Evolutionary conservation across 2,888 invertebrate genomes (phyloP).

Genomic region (Frankliniella fusca): DNA sequence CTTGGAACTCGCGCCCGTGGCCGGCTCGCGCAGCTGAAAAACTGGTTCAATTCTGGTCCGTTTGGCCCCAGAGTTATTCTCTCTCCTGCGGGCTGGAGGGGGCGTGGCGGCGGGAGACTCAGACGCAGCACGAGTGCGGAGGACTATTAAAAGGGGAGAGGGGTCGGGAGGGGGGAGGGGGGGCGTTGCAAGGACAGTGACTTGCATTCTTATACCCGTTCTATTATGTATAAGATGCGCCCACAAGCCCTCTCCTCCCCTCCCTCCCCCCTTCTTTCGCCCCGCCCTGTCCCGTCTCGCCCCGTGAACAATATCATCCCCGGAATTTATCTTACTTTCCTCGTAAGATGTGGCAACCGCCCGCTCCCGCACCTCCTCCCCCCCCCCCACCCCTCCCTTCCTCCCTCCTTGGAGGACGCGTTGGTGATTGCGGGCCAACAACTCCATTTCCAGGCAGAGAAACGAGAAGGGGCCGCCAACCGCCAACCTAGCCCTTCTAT

Average conservation of each 20-base stretch:
- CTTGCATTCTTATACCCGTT: conserved; percentile 17
- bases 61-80: too few species aligned
- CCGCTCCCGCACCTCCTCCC: too few species aligned
- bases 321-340: neutral
- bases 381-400: too few species aligned
- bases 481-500: too few species aligned
- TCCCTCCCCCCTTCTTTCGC: too few species aligned
- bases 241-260: neutral
- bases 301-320: conserved; percentile 1
- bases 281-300: neutral
- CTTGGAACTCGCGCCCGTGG: too few species aligned
- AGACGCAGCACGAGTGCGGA: neutral
- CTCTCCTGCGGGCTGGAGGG: neutral
- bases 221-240: conserved; percentile 23
- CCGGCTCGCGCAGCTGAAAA: too few species aligned
- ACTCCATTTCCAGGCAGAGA: too few species aligned
- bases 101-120: neutral
- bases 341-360: neutral
- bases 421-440: too few species aligned
- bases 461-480: too few species aligned
- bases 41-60: too few species aligned
- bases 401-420: too few species aligned
- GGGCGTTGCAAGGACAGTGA: neutral
- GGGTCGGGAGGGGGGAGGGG: neutral
- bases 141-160: neutral